Percentiles rank a stretch among this genome's conserved stretches.
Conservation (phyloP, 2,797 vertebrate genomes). For the Diplodus sargus region DNA sequence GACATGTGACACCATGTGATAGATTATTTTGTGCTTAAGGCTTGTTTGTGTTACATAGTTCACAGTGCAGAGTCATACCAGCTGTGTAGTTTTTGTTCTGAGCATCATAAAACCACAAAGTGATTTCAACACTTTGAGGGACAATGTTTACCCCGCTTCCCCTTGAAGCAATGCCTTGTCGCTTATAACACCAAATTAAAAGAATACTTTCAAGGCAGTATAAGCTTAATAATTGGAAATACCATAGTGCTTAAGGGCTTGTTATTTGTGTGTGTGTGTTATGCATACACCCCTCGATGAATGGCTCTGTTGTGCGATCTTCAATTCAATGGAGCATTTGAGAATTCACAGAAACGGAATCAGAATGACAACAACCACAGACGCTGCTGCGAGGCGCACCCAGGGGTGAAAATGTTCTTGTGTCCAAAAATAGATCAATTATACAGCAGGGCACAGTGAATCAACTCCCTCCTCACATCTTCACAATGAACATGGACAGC, state of each 20-base stretch:
- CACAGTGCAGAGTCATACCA: conserved; percentile 8
- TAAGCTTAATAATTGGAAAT: conserved; percentile 14
- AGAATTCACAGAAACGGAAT: conserved; percentile 35
- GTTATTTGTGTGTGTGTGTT: conserved; percentile 7
- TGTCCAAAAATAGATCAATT: conserved; percentile 61
- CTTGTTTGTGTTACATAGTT: conserved; percentile 9
- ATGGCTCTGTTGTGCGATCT: conserved; percentile 54
- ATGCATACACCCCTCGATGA: conserved; percentile 23
- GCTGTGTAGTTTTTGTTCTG: conserved; percentile 10
- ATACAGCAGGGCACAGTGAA: neutral
- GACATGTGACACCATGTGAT: conserved; percentile 49
- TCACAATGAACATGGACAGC: conserved; percentile 26
- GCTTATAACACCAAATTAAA: conserved; percentile 5
- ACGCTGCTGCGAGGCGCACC: conserved; percentile 26
- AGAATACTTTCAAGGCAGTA: neutral
- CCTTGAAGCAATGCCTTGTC: neutral
- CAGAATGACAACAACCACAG: conserved; percentile 30
- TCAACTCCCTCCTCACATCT: conserved; percentile 14
- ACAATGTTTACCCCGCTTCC: neutral
- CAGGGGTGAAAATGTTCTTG: conserved; percentile 45
- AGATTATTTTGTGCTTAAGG: conserved; percentile 28
- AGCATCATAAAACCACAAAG: conserved; percentile 18
- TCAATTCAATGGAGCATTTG: conserved; percentile 38
- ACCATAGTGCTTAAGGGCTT: neutral
- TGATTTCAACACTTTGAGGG: conserved; percentile 2